Conservation (phyloP, 2,797 vertebrate genomes). For the Enteromius argenteus region DNA sequence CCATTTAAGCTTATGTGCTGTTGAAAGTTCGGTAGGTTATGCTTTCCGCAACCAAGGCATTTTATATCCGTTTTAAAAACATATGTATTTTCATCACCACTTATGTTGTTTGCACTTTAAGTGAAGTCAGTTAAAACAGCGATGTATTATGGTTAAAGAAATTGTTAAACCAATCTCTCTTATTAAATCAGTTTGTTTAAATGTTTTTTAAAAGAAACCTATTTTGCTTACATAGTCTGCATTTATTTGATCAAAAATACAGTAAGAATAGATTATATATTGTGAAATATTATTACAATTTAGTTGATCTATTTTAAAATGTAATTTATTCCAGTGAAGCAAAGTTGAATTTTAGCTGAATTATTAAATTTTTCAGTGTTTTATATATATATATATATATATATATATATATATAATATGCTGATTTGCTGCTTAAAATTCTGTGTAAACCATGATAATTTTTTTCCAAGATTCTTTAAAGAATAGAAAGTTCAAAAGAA, state of each 20-base stretch:
- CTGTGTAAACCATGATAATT: background rate
- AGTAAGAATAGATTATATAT: background rate
- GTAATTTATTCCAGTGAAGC: background rate
- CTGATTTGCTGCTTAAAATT: background rate
- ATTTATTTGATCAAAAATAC: background rate
- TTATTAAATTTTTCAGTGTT: background rate
- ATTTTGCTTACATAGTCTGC: background rate
- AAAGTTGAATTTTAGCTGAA: too few relatives aligned
- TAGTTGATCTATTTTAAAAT: background rate
- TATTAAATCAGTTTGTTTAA: background rate
- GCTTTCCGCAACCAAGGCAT: constrained; percentile 54
- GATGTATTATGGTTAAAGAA: background rate
- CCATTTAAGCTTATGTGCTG: constrained; percentile 70
- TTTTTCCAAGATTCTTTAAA: background rate
- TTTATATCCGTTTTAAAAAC: background rate
- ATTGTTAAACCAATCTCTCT: background rate
- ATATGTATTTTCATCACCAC: background rate
- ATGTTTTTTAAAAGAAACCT: background rate
- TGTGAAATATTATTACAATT: constrained; percentile 1
- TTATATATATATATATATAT: too few relatives aligned
- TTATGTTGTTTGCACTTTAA: background rate
- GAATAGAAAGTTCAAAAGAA: background rate
- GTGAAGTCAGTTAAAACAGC: background rate
- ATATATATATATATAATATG: background rate
- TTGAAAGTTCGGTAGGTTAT: constrained; percentile 69